phyloP scores from a whole-genome alignment of 1,140 invertebrate genomes.

The Musca vetustissima region DNA sequence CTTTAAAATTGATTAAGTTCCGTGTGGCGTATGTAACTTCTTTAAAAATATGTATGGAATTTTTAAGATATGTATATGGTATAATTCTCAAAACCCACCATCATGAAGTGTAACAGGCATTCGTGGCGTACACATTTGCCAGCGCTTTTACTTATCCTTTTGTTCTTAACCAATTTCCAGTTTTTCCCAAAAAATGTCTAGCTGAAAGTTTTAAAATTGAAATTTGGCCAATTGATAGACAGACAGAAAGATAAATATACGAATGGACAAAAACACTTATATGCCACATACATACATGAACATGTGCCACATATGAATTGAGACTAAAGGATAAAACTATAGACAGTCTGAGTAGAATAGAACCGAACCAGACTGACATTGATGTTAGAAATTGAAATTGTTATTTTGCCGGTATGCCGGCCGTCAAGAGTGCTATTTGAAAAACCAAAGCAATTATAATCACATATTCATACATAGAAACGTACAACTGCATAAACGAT shows the following conservation, averaged over 20 bases:
- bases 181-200: slow-evolving; percentile 1
- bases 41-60: too few species aligned
- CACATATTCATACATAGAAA: not conserved
- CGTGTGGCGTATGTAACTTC: too few species aligned
- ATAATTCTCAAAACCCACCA: too few species aligned
- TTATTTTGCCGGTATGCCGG: not conserved
- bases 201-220: slow-evolving; percentile 16
- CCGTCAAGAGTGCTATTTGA: not conserved
- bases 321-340: not conserved
- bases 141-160: not conserved
- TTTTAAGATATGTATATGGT: too few species aligned
- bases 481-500: too few species aligned
- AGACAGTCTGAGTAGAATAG: not conserved
- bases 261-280: not conserved
- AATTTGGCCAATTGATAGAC: slow-evolving; percentile 21
- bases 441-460: slow-evolving; percentile 13
- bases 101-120: too few species aligned
- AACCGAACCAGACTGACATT: too few species aligned
- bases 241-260: slow-evolving; percentile 6
- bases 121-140: too few species aligned
- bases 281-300: not conserved
- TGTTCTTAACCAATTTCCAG: not conserved
- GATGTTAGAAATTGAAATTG: slow-evolving; percentile 14
- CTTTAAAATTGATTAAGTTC: too few species aligned
- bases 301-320: not conserved